These are phyloP conservation scores for Adelphocoris suturalis DNA, from an alignment of 2,888 invertebrate genomes.

Conservation along the genomic window DNA sequence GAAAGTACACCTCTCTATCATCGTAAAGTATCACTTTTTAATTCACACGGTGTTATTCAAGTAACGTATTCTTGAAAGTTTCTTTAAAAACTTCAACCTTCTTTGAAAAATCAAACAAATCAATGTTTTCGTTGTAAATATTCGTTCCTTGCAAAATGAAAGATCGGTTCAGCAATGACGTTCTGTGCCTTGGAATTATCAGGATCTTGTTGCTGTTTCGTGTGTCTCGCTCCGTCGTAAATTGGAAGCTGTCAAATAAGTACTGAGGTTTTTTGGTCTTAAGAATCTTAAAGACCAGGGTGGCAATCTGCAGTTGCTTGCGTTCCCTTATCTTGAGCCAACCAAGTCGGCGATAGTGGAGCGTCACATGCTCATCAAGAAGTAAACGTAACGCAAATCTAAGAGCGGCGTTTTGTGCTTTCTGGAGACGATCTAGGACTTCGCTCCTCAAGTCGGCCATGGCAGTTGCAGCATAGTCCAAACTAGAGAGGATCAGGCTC, in stretches of 20 bases:
- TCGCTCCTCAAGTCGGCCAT: constrained; percentile 20
- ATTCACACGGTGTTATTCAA: too few relatives aligned
- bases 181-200: too few relatives aligned
- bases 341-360: not conserved
- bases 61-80: too few relatives aligned
- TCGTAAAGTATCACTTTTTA: too few relatives aligned
- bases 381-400: constrained; percentile 3
- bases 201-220: too few relatives aligned
- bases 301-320: constrained; percentile 15
- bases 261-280: too few relatives aligned
- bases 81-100: too few relatives aligned
- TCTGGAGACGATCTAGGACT: not conserved
- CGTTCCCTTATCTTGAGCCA: constrained; percentile 8
- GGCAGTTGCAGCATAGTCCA: constrained; percentile 37
- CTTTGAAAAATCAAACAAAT: too few relatives aligned
- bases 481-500: not conserved
- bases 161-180: too few relatives aligned
- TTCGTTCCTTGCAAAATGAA: too few relatives aligned
- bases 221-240: not conserved
- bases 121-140: too few relatives aligned
- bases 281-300: not conserved
- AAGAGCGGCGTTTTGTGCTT: constrained; percentile 46
- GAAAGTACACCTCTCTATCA: too few relatives aligned
- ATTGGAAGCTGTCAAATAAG: not conserved
- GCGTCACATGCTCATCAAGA: not conserved